Evolutionary conservation across 2,888 invertebrate genomes (phyloP).

Genomic region (Monochamus alternatus): DNA sequence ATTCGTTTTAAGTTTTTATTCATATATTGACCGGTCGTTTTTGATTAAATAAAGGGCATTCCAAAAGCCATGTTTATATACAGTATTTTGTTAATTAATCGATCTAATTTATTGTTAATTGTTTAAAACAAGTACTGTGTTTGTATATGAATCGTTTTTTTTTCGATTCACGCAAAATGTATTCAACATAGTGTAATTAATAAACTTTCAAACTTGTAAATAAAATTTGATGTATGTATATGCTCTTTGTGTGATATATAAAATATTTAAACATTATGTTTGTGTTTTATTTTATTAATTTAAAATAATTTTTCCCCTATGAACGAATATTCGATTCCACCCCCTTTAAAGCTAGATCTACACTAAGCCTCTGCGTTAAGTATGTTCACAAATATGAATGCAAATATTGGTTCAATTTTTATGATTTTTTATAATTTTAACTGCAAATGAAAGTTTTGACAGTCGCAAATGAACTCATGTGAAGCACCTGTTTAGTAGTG

Average conservation of each 20-base stretch:
- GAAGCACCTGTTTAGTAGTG: too few relatives aligned
- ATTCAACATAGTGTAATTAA: conserved; percentile 63
- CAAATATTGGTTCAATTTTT: too few relatives aligned
- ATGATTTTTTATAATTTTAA: too few relatives aligned
- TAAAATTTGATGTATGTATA: conserved; percentile 72
- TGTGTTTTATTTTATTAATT: conserved; percentile 47
- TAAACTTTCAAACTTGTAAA: conserved; percentile 68
- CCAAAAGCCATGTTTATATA: conserved; percentile 51
- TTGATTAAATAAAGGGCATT: conserved; percentile 49
- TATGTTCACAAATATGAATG: too few relatives aligned
- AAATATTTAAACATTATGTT: conserved; percentile 68
- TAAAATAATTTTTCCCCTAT: too few relatives aligned
- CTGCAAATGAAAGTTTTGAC: too few relatives aligned
- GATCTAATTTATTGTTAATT: conserved; percentile 50
- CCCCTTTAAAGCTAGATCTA: too few relatives aligned
- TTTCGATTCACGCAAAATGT: conserved; percentile 56
- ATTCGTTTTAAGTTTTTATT: conserved; percentile 53
- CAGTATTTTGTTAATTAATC: conserved; percentile 53
- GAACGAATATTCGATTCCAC: too few relatives aligned
- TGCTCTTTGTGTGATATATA: conserved; percentile 72
- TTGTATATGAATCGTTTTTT: conserved; percentile 53
- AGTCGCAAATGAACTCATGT: too few relatives aligned
- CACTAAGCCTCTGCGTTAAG: too few relatives aligned
- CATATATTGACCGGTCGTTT: conserved; percentile 5
- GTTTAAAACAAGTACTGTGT: conserved; percentile 42